Evolutionary conservation across 1,140 invertebrate genomes (phyloP), one percentile per base, ranked within the genome.

Genomic region (Drosophila auraria): DNA sequence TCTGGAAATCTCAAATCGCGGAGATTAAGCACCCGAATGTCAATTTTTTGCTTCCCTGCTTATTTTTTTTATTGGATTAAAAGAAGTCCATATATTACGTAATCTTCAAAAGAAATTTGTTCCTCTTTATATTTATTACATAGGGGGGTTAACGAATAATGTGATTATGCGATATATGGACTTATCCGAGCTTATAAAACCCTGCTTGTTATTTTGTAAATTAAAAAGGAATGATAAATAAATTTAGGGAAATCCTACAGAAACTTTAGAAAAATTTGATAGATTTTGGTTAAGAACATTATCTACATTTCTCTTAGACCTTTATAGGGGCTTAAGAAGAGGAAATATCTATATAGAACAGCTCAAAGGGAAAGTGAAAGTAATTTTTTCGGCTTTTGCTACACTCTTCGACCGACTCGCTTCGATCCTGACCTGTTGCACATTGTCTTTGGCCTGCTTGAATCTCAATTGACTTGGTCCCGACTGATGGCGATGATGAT

Each of bases 361-460:
- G 45, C 6, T 64, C 36, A 15, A 27, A 30, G 27, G 64, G 20
- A 17, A 42, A n/a, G 36, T 40, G 14, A 60, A 27, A n/a, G n/a
- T 36, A 25, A 56, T 8, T 56, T 14, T 51, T 53, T 20, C n/a
- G 5, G 15, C 50, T 49, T 49, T 53, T 61, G 11, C 30, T 59
- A 68, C 33, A 53, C 71, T 53, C 42, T 63, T 17, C 2, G 38
- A 27, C 57, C 57, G 47, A 51, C 59, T 62, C 59, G 57, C 72
- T 50, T 63, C 58, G 65, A 68, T 74, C 80, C 83, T 92, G 91
- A 92, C 90, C 90, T 92, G 86, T 92, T 92, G 80, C 77, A 87
- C 84, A 92, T 92, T 90, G 80, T 92, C 86, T 76, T 76, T 69
- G 81, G 81, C 64, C 80, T 89, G 89, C 44, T 84, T 89, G 65